Percentiles rank a stretch among this genome's conserved stretches.
Evolutionary conservation across 2,888 invertebrate genomes (phyloP).

Genomic region (Nemurella pictetii): DNA sequence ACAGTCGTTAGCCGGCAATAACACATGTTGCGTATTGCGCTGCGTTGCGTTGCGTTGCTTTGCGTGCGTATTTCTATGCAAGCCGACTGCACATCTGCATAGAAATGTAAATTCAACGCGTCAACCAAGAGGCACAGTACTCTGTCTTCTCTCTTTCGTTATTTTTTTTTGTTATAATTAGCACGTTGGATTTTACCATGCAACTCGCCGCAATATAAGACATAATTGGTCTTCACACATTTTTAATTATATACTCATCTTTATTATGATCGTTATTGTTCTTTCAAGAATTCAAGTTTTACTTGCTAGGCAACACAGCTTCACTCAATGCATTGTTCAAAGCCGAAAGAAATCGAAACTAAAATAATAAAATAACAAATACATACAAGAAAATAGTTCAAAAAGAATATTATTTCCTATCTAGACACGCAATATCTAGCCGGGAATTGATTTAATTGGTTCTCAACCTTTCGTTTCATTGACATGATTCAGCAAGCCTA

Average conservation of each 20-base stretch:
- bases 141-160: not conserved
- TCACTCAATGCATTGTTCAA: not conserved
- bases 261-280: not conserved
- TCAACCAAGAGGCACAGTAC: not conserved
- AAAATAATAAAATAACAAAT: not conserved
- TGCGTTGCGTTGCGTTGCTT: too few relatives aligned
- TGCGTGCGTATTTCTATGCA: not conserved
- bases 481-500: not conserved
- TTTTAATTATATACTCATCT: not conserved
- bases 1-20: not conserved
- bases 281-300: not conserved
- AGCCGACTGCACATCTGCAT: not conserved
- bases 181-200: not conserved
- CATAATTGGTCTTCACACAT: not conserved
- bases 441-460: not conserved
- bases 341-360: not conserved
- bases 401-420: not conserved
- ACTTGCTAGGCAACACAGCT: not conserved
- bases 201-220: not conserved
- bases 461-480: not conserved
- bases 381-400: not conserved
- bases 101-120: not conserved
- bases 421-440: not conserved
- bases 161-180: not conserved
- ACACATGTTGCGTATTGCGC: not conserved